Evolutionary conservation across 2,888 invertebrate genomes (phyloP).

Genomic region (Sicus ferrugineus): DNA sequence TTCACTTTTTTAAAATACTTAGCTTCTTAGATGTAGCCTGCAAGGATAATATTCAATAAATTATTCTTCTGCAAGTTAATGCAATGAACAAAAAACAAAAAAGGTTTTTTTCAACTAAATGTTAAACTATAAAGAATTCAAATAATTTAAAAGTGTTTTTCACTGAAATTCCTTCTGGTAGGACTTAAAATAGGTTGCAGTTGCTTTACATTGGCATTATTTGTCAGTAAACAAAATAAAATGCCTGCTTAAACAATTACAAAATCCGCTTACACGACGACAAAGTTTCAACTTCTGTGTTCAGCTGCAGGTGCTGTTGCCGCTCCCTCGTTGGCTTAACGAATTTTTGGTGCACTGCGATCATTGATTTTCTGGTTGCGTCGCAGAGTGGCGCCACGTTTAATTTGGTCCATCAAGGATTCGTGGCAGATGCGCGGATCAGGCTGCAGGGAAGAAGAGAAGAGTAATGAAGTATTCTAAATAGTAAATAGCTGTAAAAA

Average conservation of each 20-base stretch:
- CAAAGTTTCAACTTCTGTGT: conserved; percentile 11
- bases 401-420: conserved; percentile 93
- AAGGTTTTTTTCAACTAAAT: no score
- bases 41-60: neutral
- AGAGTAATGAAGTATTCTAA: neutral
- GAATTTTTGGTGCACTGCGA: conserved; percentile 88
- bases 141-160: no score
- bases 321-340: conserved; percentile 63
- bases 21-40: no score
- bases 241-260: no score
- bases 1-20: no score
- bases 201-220: no score
- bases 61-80: no score
- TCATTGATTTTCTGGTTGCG: conserved; percentile 74
- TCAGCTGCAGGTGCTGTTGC: neutral
- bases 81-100: no score
- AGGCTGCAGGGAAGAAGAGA: conserved; percentile 66
- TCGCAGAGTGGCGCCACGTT: conserved; percentile 82
- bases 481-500: neutral
- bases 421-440: conserved; percentile 83
- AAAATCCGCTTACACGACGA: neutral
- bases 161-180: no score
- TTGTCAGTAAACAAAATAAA: no score
- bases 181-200: no score
- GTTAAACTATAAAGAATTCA: neutral